Evolutionary conservation across 2,888 invertebrate species (phyloP), one percentile per base, ranked within the genome.

Genomic region (Philopedon plagiatum): DNA sequence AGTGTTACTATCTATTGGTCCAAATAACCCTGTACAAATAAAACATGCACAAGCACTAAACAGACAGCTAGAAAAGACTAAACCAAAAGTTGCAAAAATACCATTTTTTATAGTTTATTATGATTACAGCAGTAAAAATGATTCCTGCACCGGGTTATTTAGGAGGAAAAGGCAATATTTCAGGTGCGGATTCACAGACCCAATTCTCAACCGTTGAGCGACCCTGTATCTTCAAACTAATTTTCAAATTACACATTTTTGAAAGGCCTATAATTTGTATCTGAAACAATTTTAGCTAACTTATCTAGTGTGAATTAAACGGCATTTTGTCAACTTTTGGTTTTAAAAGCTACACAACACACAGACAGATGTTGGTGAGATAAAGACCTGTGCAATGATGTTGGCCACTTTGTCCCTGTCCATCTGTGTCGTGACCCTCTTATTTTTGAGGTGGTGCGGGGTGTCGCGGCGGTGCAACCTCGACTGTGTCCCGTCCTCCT

Each of bases 371-470:
- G 37, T 23, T 56, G 23, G 29, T 56, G 49, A 58, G 60, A 68
- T 76, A 85, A 84, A 86, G 84, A 90, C 91, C 89, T 90, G 90
- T 81, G 90, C 90, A 78, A 93, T 90, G 84, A 93, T 91, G 81
- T 89, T 90, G 79, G 92, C 90, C 81, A 92, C 91, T 85, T 92
- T 92, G 82, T 92, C 92, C 86, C 90, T 89, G 85, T 91, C 90
- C 78, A 89, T 84, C 76, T 89, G 86, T 76, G 88, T 85, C 84
- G 92, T 90, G 80, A 98, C 94, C 83, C 98, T 92, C 86, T 98
- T 98, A 89, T 98, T 98, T 91, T 99, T 99, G 83, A 98, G 91
- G 87, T 99, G 98, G 89, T 99, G 99, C 57, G 99, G 99, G 19
- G 99, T 99, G 88, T 99, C 99, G 81, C 99, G 92, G 73, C 94